Conservation (phyloP, 2,113 vertebrate species). For the Limnothrissa miodon region DNA sequence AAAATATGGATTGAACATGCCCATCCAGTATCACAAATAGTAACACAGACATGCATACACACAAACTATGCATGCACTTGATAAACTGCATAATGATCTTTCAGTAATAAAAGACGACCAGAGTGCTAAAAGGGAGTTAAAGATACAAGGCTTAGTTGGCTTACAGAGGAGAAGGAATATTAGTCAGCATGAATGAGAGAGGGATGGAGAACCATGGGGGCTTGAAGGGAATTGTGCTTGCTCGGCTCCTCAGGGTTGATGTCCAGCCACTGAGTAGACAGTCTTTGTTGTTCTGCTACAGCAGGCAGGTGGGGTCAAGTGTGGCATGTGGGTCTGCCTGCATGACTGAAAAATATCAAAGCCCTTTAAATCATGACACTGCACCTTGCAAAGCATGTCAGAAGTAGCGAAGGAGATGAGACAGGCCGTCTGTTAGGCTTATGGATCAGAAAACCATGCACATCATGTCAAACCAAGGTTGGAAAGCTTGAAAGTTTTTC, state of each 20-base stretch:
- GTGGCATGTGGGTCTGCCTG: background rate
- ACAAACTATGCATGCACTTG: too few species aligned
- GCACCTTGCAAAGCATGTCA: constrained; percentile 73
- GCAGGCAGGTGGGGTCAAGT: background rate
- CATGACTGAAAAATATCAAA: constrained; percentile 64
- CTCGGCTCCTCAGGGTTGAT: background rate
- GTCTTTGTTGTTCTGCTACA: background rate
- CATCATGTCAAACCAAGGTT: background rate
- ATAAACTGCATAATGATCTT: too few species aligned
- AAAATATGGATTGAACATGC: too few species aligned
- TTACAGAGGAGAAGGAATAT: background rate
- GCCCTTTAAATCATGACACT: constrained; percentile 72
- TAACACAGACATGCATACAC: too few species aligned
- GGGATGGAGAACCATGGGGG: background rate
- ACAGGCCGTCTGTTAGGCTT: background rate
- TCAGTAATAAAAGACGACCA: too few species aligned
- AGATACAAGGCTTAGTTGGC: too few species aligned
- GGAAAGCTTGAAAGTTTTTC: background rate
- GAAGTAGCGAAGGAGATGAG: constrained; percentile 47
- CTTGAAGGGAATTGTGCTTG: background rate
- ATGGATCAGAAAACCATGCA: background rate
- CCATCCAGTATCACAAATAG: background rate
- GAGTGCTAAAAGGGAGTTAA: too few species aligned
- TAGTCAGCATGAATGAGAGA: background rate
- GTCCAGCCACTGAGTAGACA: background rate